phyloP scores from a whole-genome alignment of 2,888 invertebrate genomes.

The Epirrhoe alternata region DNA sequence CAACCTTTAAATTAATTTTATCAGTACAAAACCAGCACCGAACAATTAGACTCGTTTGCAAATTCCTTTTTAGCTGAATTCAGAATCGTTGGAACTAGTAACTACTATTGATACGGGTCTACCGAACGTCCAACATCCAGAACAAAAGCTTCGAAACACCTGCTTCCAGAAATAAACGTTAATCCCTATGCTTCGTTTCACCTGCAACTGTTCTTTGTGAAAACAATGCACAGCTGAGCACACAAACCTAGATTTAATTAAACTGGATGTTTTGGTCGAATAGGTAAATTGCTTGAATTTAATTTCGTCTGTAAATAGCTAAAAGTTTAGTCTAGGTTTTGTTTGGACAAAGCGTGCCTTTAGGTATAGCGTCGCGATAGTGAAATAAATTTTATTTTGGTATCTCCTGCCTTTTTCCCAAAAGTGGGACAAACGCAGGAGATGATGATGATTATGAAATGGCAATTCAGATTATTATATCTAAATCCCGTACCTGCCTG shows the following conservation, averaged over 20 bases:
- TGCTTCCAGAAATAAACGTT: constrained; percentile 26
- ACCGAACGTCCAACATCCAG: constrained; percentile 12
- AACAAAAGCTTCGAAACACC: constrained; percentile 26
- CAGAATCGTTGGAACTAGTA: constrained; percentile 6
- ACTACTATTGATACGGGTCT: constrained; percentile 16
- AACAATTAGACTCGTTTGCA: background rate
- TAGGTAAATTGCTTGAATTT: constrained; percentile 39
- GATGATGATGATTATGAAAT: too few species aligned
- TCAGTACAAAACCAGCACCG: background rate
- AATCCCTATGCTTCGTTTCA: constrained; percentile 26
- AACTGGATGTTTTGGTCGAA: constrained; percentile 41
- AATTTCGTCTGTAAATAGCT: constrained; percentile 35
- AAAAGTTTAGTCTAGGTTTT: constrained; percentile 19
- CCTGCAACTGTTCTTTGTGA: constrained; percentile 40
- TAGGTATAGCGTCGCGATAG: background rate
- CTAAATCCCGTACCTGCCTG: too few species aligned
- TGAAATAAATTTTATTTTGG: too few species aligned
- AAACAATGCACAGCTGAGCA: constrained; percentile 37
- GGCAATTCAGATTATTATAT: too few species aligned
- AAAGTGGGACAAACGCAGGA: too few species aligned
- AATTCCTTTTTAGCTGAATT: background rate
- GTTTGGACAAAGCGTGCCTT: constrained; percentile 4
- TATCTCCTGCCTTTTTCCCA: too few species aligned
- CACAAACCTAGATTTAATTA: constrained; percentile 44
- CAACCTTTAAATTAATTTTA: background rate